phyloP scores from a whole-genome alignment of 2,797 vertebrate species.

The Pogoniulus pusillus region DNA sequence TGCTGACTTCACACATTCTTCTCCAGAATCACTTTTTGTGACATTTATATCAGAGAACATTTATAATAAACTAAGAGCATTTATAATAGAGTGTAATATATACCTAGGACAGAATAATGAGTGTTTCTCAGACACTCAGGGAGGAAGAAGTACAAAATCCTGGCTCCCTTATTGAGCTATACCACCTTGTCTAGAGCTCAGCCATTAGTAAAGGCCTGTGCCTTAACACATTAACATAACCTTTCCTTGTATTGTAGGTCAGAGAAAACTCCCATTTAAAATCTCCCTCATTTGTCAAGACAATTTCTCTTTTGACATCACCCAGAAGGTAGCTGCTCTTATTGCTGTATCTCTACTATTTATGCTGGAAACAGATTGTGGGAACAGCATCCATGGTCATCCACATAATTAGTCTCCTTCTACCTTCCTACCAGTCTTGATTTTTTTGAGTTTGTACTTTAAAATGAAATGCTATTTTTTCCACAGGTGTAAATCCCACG shows the following conservation, averaged over 20 bases:
- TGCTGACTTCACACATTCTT: constrained; percentile 27
- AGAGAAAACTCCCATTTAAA: constrained; percentile 58
- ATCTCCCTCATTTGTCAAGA: constrained; percentile 60
- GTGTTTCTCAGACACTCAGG: constrained; percentile 36
- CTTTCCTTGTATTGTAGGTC: constrained; percentile 50
- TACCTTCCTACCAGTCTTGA: not conserved
- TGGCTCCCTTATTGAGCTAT: not conserved
- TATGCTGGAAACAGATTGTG: constrained; percentile 17
- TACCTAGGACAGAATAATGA: constrained; percentile 55
- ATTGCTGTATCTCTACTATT: not conserved
- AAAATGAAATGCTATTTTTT: not conserved
- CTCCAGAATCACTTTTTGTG: constrained; percentile 5
- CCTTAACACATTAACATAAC: constrained; percentile 62
- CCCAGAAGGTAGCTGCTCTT: not conserved
- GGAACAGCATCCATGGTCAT: not conserved
- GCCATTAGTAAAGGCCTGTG: constrained; percentile 51
- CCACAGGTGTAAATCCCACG: not conserved
- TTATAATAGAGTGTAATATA: constrained; percentile 6
- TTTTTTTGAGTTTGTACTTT: not conserved
- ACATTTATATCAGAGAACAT: constrained; percentile 26
- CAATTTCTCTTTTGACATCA: constrained; percentile 56
- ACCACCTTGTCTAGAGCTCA: constrained; percentile 23
- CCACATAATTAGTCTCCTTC: constrained; percentile 1
- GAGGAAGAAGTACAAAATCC: constrained; percentile 31
- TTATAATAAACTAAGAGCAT: constrained; percentile 50